Conservation (phyloP, 1,140 invertebrate genomes). For the Ericerus pela region DNA sequence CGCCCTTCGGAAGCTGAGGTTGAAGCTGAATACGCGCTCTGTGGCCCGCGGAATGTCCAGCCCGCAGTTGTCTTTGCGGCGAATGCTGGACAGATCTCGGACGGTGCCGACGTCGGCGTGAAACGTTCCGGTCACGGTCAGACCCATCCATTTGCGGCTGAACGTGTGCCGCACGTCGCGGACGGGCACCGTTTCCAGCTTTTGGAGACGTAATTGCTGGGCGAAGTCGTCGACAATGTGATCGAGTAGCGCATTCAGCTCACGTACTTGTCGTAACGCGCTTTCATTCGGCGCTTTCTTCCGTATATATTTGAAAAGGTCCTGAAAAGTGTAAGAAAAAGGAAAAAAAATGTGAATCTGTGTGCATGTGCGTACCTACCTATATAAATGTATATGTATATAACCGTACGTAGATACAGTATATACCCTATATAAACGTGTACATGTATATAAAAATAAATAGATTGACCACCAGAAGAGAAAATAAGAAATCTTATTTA, state of each 20-base stretch:
- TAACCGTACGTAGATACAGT: no score
- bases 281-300: not conserved
- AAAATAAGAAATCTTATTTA: no score
- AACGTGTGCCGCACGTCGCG: not conserved
- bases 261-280: not conserved
- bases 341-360: no score
- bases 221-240: not conserved
- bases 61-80: not conserved
- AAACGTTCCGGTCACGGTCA: not conserved
- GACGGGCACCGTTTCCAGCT: not conserved
- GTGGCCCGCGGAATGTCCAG: not conserved
- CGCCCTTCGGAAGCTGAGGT: not conserved
- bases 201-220: not conserved
- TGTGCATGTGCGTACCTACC: no score
- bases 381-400: no score
- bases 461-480: no score
- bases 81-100: not conserved
- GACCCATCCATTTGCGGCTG: not conserved
- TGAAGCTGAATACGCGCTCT: not conserved
- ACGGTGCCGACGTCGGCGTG: not conserved
- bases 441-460: no score
- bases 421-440: no score
- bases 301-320: not conserved
- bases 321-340: no score
- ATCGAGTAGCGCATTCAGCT: not conserved